phyloP scores from a whole-genome alignment of 53 echinoderm and acorn worm species.

The Arbacia lixula region DNA sequence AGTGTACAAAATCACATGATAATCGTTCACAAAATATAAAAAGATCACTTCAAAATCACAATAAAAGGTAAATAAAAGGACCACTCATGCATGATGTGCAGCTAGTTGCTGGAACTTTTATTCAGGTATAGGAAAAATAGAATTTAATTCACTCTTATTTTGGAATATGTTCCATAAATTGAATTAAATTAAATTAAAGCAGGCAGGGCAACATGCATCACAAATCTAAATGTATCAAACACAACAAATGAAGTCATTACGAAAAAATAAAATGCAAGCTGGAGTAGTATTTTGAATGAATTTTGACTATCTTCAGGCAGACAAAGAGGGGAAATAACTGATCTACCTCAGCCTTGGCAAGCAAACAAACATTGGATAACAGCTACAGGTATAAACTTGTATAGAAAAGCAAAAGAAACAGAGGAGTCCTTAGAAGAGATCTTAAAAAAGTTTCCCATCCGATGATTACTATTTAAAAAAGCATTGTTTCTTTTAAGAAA shows the following conservation, averaged over 20 bases:
- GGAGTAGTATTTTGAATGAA: conserved; percentile 9
- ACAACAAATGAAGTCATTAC: too few relatives aligned
- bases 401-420: not conserved
- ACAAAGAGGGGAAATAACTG: not conserved
- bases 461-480: too few relatives aligned
- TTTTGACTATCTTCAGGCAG: conserved; percentile 11
- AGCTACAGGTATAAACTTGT: not conserved
- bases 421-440: too few relatives aligned
- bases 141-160: too few relatives aligned
- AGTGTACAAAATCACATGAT: too few relatives aligned
- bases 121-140: too few relatives aligned
- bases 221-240: not conserved
- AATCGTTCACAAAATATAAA: conserved; percentile 14
- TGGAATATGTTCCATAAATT: too few relatives aligned
- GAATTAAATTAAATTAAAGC: too few relatives aligned
- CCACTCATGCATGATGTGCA: conserved; percentile 53
- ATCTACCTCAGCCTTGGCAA: conserved; percentile 59
- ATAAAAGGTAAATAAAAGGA: conserved; percentile 22
- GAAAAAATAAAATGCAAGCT: conserved; percentile 19
- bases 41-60: not conserved
- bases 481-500: too few relatives aligned
- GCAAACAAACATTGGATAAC: too few relatives aligned
- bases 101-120: not conserved
- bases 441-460: too few relatives aligned
- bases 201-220: conserved; percentile 23